These are phyloP conservation scores for Peromyscus melanophrys DNA, from an alignment of 2,797 vertebrate genomes.

Conservation along the genomic window DNA sequence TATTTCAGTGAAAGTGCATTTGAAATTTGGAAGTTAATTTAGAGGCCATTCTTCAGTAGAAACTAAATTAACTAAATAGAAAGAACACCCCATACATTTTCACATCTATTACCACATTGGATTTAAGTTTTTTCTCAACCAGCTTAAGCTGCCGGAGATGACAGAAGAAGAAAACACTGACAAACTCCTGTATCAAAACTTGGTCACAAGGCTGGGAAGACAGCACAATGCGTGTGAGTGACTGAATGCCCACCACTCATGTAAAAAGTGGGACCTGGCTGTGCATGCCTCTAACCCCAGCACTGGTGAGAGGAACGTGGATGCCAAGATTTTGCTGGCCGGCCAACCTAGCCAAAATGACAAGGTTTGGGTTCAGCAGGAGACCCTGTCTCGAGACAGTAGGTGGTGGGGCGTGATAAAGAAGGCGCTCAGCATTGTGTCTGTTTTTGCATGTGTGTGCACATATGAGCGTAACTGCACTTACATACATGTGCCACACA, in stretches of 20 bases:
- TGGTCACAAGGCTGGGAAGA: not conserved
- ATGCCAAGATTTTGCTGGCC: not conserved
- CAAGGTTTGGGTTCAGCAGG: not conserved
- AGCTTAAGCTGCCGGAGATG: not conserved
- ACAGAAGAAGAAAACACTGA: not conserved
- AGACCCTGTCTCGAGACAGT: not conserved
- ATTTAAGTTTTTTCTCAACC: conserved; percentile 9
- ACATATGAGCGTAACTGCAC: not conserved
- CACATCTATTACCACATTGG: not conserved
- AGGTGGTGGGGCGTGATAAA: not conserved
- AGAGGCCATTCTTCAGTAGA: conserved; percentile 24
- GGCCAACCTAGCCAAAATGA: not conserved
- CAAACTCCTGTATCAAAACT: not conserved
- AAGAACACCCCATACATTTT: conserved; percentile 42
- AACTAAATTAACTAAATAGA: conserved; percentile 45
- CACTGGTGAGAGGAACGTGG: not conserved
- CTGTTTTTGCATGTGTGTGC: too few relatives aligned
- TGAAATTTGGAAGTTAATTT: conserved; percentile 68
- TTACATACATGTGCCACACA: not conserved
- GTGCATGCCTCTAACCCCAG: not conserved
- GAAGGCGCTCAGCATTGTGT: not conserved
- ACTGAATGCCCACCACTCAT: not conserved
- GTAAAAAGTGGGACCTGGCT: not conserved
- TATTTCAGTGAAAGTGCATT: conserved; percentile 57
- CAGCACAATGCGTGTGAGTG: not conserved